Conservation (phyloP, 1,140 invertebrate genomes). For the Steinernema khuongi region DNA sequence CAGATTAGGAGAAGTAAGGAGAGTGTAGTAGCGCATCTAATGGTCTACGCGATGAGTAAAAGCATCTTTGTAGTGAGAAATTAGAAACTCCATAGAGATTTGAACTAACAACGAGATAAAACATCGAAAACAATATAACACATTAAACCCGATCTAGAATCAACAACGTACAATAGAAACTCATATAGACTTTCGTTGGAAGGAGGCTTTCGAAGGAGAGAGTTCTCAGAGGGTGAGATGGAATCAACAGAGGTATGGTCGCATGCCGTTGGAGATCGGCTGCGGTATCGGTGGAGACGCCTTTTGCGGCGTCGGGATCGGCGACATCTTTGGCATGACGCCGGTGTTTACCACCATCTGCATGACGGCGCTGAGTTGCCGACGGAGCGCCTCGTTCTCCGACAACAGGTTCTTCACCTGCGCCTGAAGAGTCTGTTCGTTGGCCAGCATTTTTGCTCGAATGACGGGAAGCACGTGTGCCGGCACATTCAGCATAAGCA, state of each 20-base stretch:
- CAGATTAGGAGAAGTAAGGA: too few relatives aligned
- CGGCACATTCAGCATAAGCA: not conserved
- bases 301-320: not conserved
- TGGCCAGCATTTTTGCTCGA: not conserved
- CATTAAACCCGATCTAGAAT: conserved; percentile 9
- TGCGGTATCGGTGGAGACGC: not conserved
- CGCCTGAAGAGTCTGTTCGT: not conserved
- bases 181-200: not conserved
- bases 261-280: not conserved
- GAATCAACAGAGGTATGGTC: not conserved
- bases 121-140: not conserved
- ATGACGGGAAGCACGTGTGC: not conserved
- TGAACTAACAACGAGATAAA: not conserved
- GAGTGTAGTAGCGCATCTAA: too few relatives aligned
- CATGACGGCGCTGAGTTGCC: not conserved
- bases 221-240: not conserved
- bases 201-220: not conserved
- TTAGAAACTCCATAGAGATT: not conserved
- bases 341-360: not conserved
- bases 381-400: not conserved
- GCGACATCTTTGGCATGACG: conserved; percentile 6
- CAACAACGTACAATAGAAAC: not conserved
- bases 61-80: not conserved
- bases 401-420: not conserved
- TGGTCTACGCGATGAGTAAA: too few relatives aligned